phyloP scores from a whole-genome alignment of 2,113 vertebrate genomes.

The Boleophthalmus pectinirostris region DNA sequence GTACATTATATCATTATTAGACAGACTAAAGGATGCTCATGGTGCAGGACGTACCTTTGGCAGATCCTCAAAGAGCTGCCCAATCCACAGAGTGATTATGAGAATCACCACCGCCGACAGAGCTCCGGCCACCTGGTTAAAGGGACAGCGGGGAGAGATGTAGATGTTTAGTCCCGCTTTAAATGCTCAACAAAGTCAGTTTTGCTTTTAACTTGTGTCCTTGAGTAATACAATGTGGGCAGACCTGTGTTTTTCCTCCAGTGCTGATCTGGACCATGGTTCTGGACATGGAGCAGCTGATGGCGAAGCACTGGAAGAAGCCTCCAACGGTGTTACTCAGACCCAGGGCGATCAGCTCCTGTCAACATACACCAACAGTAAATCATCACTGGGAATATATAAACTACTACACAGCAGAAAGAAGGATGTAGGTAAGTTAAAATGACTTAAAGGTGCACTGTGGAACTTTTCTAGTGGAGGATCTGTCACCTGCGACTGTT shows the following conservation, averaged over 20 bases:
- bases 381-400: not conserved
- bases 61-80: conserved; percentile 85
- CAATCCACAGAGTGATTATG: conserved; percentile 88
- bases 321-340: conserved; percentile 86
- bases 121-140: conserved; percentile 83
- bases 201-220: not conserved
- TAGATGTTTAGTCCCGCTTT: no score
- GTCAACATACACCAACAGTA: conserved; percentile 9
- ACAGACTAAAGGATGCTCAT: not conserved
- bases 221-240: not conserved
- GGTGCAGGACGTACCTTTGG: conserved; percentile 83
- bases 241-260: conserved; percentile 91
- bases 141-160: not conserved
- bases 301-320: conserved; percentile 89
- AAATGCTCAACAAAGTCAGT: no score
- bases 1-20: not conserved
- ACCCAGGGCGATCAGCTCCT: conserved; percentile 92
- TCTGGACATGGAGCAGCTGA: conserved; percentile 96
- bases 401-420: no score
- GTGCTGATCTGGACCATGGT: conserved; percentile 88
- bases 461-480: no score
- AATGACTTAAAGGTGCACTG: no score
- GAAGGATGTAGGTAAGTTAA: no score
- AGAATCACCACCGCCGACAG: conserved; percentile 87
- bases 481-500: no score